Evolutionary conservation across 1,140 invertebrate genomes (phyloP).

Genomic region (Rhyzopertha dominica): DNA sequence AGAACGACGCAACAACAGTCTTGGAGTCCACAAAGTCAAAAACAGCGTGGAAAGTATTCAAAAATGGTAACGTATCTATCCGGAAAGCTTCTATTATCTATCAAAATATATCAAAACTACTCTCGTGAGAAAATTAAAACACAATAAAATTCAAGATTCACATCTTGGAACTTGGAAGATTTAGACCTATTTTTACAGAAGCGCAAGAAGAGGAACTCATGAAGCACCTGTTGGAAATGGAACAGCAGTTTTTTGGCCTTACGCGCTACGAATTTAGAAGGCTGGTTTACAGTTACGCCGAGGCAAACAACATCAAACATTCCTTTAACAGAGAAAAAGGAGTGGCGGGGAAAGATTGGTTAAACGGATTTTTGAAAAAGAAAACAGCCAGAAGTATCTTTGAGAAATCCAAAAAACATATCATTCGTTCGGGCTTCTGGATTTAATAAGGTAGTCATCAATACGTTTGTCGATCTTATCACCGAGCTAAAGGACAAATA

Average conservation of each 20-base stretch:
- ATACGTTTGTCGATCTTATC: slow-evolving; percentile 7
- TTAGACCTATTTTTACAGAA: slow-evolving; percentile 16
- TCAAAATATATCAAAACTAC: no score
- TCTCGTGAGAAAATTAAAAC: no score
- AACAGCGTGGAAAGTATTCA: no score
- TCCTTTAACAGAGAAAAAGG: slow-evolving; percentile 16
- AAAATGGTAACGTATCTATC: no score
- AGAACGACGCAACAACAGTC: no score
- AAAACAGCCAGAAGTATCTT: slow-evolving; percentile 16
- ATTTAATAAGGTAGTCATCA: slow-evolving; percentile 9
- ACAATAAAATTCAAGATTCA: no score
- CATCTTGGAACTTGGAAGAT: background rate
- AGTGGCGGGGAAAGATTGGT: slow-evolving; percentile 29
- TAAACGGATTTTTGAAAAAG: slow-evolving; percentile 23
- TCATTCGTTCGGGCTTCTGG: background rate
- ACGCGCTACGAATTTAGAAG: slow-evolving; percentile 22
- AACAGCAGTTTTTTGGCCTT: slow-evolving; percentile 28
- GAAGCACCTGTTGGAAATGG: slow-evolving; percentile 26
- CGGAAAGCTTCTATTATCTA: no score
- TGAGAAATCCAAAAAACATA: slow-evolving; percentile 26
- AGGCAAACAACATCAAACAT: slow-evolving; percentile 19
- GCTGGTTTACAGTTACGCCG: slow-evolving; percentile 30
- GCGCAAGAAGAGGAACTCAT: slow-evolving; percentile 27
- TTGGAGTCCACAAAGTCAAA: no score
- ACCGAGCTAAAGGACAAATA: background rate